Evolutionary conservation across 2,797 vertebrate genomes (phyloP).

Genomic region (Rhadinocentrus ornatus): DNA sequence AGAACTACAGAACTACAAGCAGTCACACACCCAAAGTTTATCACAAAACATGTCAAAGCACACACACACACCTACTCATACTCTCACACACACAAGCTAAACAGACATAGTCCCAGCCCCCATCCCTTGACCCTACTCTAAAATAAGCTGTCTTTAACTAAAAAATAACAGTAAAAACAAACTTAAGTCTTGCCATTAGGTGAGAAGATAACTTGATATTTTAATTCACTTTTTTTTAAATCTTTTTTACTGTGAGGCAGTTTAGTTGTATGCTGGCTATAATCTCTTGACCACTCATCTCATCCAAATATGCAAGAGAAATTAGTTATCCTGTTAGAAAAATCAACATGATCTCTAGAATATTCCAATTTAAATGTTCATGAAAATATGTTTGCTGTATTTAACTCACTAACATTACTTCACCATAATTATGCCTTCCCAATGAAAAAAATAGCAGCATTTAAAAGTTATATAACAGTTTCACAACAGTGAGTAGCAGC

Average conservation of each 20-base stretch:
- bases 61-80: no score
- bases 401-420: background rate
- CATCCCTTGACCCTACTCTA: no score
- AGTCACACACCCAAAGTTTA: no score
- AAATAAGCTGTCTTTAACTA: no score
- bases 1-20: no score
- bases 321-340: background rate
- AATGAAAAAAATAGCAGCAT: background rate
- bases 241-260: background rate
- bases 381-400: background rate
- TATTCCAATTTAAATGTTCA: background rate
- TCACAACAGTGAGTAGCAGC: background rate
- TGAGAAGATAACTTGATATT: background rate
- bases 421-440: background rate
- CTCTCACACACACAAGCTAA: no score
- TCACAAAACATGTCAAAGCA: no score
- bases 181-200: no score
- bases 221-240: background rate
- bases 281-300: background rate
- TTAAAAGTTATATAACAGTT: background rate
- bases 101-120: no score
- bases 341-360: background rate
- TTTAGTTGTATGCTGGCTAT: background rate
- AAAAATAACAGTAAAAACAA: no score
- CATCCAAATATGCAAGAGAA: background rate